A percentile compares a stretch with the other conserved stretches of the same genome.
These are phyloP conservation scores for Eupithecia subfuscata DNA, from an alignment of 2,888 invertebrate species.

Conservation along the genomic window DNA sequence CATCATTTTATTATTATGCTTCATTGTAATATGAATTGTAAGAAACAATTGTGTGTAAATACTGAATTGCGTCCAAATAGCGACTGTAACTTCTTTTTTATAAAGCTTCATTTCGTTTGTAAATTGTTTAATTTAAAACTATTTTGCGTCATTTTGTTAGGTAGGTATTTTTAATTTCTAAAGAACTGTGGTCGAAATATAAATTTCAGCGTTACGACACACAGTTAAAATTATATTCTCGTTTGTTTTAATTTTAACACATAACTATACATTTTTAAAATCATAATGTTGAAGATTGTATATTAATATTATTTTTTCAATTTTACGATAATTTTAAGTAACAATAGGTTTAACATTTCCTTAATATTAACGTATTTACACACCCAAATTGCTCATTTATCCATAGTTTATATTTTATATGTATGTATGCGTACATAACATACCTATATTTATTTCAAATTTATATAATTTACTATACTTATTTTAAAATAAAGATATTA, in stretches of 20 bases:
- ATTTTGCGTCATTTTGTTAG: neutral
- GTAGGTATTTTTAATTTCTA: slow-evolving; percentile 36
- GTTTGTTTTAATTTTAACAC: slow-evolving; percentile 1
- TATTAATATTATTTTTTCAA: slow-evolving; percentile 62
- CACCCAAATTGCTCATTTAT: slow-evolving; percentile 74
- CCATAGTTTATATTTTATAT: slow-evolving; percentile 45
- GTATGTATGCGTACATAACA: slow-evolving; percentile 42
- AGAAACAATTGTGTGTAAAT: neutral
- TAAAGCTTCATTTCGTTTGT: neutral
- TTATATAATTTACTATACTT: slow-evolving; percentile 56
- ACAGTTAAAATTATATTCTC: neutral
- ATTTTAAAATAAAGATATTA: slow-evolving; percentile 51
- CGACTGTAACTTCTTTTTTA: neutral
- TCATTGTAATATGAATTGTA: neutral
- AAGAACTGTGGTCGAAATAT: slow-evolving; percentile 34
- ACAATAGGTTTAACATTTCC: slow-evolving; percentile 67
- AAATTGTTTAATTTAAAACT: neutral
- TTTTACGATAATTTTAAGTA: slow-evolving; percentile 77
- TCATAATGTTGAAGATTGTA: slow-evolving; percentile 57
- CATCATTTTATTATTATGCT: slow-evolving; percentile 2
- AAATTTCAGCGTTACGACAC: neutral
- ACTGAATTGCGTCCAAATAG: neutral
- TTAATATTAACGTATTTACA: slow-evolving; percentile 74
- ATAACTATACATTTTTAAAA: slow-evolving; percentile 37
- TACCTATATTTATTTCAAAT: slow-evolving; percentile 36